A percentile compares a stretch with the other conserved stretches of the same genome.
Evolutionary conservation across 2,797 vertebrate species (phyloP).

Genomic region (Sorex maritimensis): DNA sequence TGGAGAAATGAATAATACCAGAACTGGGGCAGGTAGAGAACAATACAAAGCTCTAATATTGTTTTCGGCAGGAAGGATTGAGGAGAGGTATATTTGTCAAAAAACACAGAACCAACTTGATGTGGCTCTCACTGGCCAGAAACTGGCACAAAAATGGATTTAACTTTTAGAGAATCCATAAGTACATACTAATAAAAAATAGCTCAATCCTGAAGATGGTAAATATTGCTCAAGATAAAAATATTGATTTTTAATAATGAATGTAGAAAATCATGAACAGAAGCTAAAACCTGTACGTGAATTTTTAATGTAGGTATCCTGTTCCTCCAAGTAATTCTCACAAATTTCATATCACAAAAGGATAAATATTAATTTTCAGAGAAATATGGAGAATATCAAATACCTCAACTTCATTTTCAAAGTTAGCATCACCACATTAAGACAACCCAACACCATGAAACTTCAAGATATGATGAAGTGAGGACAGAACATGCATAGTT

Average conservation of each 20-base stretch:
- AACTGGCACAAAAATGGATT: slow-evolving; percentile 7
- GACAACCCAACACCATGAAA: slow-evolving; percentile 45
- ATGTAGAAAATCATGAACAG: slow-evolving; percentile 18
- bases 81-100: slow-evolving; percentile 3
- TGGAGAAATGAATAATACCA: slow-evolving; percentile 7
- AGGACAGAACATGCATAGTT: slow-evolving; percentile 16
- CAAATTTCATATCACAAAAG: slow-evolving; percentile 30
- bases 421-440: neutral
- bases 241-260: slow-evolving; percentile 54
- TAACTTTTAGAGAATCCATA: slow-evolving; percentile 55
- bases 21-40: slow-evolving; percentile 10
- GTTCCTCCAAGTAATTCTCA: neutral
- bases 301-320: slow-evolving; percentile 12
- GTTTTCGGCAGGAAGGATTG: neutral
- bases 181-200: slow-evolving; percentile 56
- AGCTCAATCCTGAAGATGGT: neutral
- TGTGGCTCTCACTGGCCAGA: slow-evolving; percentile 5
- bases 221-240: slow-evolving; percentile 14
- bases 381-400: slow-evolving; percentile 28
- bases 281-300: slow-evolving; percentile 35
- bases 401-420: slow-evolving; percentile 38
- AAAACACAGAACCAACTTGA: slow-evolving; percentile 34
- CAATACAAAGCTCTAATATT: slow-evolving; percentile 30
- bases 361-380: slow-evolving; percentile 60
- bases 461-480: slow-evolving; percentile 12